Conservation (phyloP, 2,797 vertebrate species). For the Ispidina picta region DNA sequence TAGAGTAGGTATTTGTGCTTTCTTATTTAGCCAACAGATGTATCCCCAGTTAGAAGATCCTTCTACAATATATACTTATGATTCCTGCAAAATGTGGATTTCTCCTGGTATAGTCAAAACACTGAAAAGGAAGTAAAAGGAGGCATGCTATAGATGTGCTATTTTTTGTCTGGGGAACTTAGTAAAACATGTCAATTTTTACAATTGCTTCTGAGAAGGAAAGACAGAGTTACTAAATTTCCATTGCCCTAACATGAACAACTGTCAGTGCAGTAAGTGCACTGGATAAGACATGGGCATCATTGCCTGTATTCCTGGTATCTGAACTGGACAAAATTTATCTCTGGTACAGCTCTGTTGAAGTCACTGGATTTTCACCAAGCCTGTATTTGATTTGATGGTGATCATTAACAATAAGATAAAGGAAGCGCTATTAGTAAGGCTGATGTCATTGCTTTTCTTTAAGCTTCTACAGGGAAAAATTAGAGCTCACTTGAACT, state of each 20-base stretch:
- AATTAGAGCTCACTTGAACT: constrained; percentile 63
- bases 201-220: neutral
- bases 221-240: neutral
- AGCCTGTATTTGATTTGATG: neutral
- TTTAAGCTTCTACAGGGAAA: constrained; percentile 46
- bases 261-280: neutral
- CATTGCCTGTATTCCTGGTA: neutral
- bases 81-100: neutral
- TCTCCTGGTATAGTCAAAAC: neutral
- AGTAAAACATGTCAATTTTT: neutral
- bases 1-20: neutral
- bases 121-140: neutral
- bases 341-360: neutral
- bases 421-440: constrained; percentile 61
- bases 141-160: neutral
- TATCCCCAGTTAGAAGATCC: constrained; percentile 9
- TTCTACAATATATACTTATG: neutral
- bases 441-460: constrained; percentile 65
- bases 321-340: neutral
- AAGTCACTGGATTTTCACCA: constrained; percentile 16
- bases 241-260: neutral
- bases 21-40: constrained; percentile 33
- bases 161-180: neutral
- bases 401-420: constrained; percentile 31
- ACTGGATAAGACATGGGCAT: neutral